A percentile compares a stretch with the other conserved stretches of the same genome.
Evolutionary conservation across 2,113 vertebrate genomes (phyloP).

Genomic region (Halcyon senegalensis): DNA sequence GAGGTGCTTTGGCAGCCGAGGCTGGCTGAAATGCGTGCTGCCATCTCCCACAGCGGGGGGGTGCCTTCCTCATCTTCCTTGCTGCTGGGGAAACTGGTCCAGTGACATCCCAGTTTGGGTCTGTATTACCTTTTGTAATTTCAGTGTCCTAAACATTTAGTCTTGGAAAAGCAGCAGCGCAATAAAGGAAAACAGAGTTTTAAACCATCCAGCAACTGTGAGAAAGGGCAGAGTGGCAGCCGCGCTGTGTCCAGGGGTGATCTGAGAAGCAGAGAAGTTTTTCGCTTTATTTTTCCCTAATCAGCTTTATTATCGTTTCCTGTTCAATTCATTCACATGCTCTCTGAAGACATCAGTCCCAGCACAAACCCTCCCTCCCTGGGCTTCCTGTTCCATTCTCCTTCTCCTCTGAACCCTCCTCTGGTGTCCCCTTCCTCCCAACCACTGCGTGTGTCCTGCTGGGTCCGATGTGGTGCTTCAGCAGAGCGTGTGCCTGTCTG

Average conservation of each 20-base stretch:
- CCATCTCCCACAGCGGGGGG: not conserved
- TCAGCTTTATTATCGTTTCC: not conserved
- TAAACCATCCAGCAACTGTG: not conserved
- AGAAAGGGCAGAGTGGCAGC: not conserved
- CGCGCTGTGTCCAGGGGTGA: not conserved
- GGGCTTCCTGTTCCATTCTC: not conserved
- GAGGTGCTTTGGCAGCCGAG: not conserved
- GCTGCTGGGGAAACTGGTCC: not conserved
- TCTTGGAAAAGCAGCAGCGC: not conserved
- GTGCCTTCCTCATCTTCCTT: not conserved
- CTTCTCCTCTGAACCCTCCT: not conserved
- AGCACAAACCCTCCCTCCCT: not conserved
- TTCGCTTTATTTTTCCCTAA: not conserved
- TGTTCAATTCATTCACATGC: accelerated
- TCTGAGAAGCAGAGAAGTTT: not conserved
- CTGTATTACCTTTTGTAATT: not conserved
- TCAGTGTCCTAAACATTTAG: not conserved
- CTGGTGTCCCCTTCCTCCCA: accelerated
- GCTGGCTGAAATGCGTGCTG: too few relatives aligned
- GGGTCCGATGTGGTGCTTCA: not conserved
- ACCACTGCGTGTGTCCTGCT: not conserved
- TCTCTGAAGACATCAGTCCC: not conserved
- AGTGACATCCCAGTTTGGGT: not conserved
- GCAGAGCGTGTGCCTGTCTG: not conserved
- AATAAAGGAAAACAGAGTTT: not conserved